Evolutionary conservation across 1,140 invertebrate species (phyloP), one percentile per base, ranked within the genome.

Genomic region (Drosophila nigromelanica): DNA sequence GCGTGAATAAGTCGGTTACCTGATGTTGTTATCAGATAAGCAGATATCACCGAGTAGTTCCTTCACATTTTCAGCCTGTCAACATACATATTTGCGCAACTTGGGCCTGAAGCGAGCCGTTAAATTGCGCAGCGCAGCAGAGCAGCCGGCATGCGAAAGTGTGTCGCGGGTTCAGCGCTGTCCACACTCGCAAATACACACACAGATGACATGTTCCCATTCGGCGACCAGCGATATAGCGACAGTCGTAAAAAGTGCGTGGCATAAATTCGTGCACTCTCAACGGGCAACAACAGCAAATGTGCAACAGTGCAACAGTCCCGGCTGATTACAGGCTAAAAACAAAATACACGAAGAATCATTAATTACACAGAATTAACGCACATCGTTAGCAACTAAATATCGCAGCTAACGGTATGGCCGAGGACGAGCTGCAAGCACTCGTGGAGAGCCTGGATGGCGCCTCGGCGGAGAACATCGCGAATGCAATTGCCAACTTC

Each of bases 401-500:
- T 27, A 48, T 37, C 18, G 42, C 6, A 8, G 39, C 14, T n/a
- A 24, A 12, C 27, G 35, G 61, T 21, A 87, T 87, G 83, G 79
- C 83, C 8, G 83, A 87, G 45, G 83, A 82, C 35, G 89, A 90
- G 55, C 73, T 85, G 58, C 73, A 76, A 51, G 78, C 80, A 7
- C 50, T 90, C 43, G 80, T 90, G 47, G 80, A 90, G 33, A 81
- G 80, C 51, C 72, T 90, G 66, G 69, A 75, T 37, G 74, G 70
- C 56, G 63, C 66, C 51, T 66, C 78, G 30, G 69, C 63, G 21
- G 79, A 80, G 50, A 69, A 80, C 35, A 58, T 82, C 54, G 77
- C 69, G 47, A 81, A 74, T 60, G 71, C 71, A 40, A 76, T 90
- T 67, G 79, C 87, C 27, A 90, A 89, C 74, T 89, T 89, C 59